Percentiles rank a stretch among this genome's conserved stretches.
These are phyloP conservation scores for Pelmatolapia mariae DNA, from an alignment of 2,113 vertebrate genomes.

Conservation along the genomic window DNA sequence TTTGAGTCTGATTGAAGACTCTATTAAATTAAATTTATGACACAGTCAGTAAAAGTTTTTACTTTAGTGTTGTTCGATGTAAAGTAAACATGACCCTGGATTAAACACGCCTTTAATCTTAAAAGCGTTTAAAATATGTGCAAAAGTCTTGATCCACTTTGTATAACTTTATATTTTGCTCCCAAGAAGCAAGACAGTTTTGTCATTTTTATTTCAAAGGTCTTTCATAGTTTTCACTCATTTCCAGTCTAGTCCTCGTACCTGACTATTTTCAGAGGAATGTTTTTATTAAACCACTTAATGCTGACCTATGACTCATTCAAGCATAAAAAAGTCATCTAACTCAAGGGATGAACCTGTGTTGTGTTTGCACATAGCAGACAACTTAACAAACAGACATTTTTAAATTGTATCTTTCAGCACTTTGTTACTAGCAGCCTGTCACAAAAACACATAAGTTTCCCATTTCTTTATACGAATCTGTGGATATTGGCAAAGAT, in stretches of 20 bases:
- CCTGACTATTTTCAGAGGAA: neutral
- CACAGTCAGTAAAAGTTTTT: neutral
- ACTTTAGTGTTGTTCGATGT: neutral
- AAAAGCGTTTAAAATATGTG: neutral
- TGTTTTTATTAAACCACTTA: neutral
- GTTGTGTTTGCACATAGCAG: neutral
- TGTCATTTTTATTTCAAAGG: neutral
- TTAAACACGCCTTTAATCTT: neutral
- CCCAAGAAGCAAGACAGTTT: fast-evolving
- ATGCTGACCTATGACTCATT: neutral
- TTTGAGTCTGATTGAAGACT: neutral
- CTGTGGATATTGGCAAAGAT: neutral
- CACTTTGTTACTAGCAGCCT: neutral
- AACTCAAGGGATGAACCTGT: neutral
- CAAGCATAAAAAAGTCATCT: neutral
- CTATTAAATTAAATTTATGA: neutral
- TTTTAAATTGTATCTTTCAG: neutral
- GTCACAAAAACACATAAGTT: neutral
- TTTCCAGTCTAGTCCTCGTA: neutral
- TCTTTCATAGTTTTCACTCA: neutral
- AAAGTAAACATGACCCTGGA: neutral
- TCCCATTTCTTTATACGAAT: neutral
- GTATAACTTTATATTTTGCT: neutral
- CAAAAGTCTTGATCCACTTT: neutral
- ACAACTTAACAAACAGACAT: neutral